Percentiles rank a stretch among this genome's conserved stretches.
Evolutionary conservation across 2,888 invertebrate species (phyloP).

Genomic region (Phaonia tiefii): DNA sequence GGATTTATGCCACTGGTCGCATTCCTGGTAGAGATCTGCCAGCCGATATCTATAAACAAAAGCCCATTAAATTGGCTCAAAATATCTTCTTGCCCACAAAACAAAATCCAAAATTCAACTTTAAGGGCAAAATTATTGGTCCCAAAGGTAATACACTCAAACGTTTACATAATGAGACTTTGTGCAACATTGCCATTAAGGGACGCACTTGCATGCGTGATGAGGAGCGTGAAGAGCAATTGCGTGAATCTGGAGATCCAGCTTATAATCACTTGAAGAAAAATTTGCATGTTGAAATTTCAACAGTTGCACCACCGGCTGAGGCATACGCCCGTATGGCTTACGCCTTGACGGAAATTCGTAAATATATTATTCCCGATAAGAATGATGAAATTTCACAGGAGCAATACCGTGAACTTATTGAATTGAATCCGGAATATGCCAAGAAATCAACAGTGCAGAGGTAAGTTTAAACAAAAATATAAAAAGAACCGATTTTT

Average conservation of each 20-base stretch:
- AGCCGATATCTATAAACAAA: conserved; percentile 87
- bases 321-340: conserved; percentile 92
- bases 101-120: conserved; percentile 87
- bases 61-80: conserved; percentile 78
- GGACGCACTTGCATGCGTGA: conserved; percentile 96
- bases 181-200: conserved; percentile 96
- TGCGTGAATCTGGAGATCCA: conserved; percentile 90
- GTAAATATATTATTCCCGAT: conserved; percentile 82
- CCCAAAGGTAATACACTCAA: conserved; percentile 97
- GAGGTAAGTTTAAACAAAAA: conserved; percentile 47
- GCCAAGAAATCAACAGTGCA: conserved; percentile 45
- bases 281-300: conserved; percentile 93
- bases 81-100: conserved; percentile 81
- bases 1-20: conserved; percentile 85
- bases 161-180: conserved; percentile 94
- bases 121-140: conserved; percentile 95
- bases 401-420: conserved; percentile 89
- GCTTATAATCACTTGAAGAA: conserved; percentile 93
- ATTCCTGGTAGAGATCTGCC: conserved; percentile 86
- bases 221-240: conserved; percentile 89
- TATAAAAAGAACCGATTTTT: background rate
- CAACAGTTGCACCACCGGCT: conserved; percentile 91
- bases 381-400: conserved; percentile 89
- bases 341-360: conserved; percentile 89
- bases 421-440: conserved; percentile 70